phyloP scores from a whole-genome alignment of 2,888 invertebrate genomes.

The Onthophagus sagittarius region DNA sequence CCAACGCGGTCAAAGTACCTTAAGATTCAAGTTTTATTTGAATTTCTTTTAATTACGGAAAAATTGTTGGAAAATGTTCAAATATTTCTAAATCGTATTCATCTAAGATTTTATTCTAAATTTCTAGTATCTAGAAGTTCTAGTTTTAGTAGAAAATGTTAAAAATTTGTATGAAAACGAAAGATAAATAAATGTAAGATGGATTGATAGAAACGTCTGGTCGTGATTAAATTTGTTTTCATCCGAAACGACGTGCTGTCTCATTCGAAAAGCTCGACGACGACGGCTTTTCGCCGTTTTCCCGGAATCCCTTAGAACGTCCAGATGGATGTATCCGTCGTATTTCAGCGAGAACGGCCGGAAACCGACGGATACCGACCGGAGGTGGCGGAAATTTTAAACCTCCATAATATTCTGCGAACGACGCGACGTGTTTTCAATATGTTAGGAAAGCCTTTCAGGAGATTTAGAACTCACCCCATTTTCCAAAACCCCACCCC shows the following conservation, averaged over 20 bases:
- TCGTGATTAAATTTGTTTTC: conserved; percentile 49
- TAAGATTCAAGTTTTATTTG: no score
- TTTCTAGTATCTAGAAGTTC: no score
- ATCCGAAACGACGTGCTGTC: conserved; percentile 40
- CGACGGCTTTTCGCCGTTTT: conserved; percentile 1
- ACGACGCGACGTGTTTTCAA: conserved; percentile 24
- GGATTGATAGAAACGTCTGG: conserved; percentile 48
- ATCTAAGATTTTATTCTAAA: no score
- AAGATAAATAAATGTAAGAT: conserved; percentile 39
- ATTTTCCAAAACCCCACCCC: background rate
- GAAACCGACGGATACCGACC: background rate
- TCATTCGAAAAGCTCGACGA: conserved; percentile 34
- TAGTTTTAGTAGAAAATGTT: no score
- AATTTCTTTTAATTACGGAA: no score
- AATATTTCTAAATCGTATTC: no score
- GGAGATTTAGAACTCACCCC: background rate
- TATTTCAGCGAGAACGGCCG: background rate
- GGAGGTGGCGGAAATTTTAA: background rate
- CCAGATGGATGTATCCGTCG: conserved; percentile 19
- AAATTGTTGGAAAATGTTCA: no score
- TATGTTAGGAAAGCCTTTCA: conserved; percentile 23
- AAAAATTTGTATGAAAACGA: no score
- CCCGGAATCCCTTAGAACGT: conserved; percentile 17
- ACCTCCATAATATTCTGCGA: background rate
- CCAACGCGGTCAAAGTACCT: no score